A percentile compares a stretch with the other conserved stretches of the same genome.
Evolutionary conservation across 53 echinoderm and acorn worm genomes (phyloP).

Genomic region (Temnopleurus reevesii): DNA sequence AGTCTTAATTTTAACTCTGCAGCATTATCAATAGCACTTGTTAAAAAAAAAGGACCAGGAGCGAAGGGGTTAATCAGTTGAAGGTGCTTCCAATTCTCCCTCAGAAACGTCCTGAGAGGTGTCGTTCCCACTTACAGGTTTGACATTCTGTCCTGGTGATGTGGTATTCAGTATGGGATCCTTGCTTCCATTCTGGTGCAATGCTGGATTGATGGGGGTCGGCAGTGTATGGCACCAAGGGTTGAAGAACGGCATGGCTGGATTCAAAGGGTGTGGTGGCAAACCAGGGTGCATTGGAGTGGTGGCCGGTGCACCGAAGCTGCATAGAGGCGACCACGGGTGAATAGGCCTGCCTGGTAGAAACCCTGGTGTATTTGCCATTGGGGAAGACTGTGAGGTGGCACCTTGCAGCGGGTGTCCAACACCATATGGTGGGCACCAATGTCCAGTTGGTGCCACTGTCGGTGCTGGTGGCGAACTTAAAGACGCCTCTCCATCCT

Average conservation of each 20-base stretch:
- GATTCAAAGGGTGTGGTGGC: not conserved
- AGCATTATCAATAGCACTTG: no score
- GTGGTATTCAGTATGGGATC: not conserved
- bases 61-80: not conserved
- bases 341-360: not conserved
- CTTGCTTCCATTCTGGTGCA: not conserved
- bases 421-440: not conserved
- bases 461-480: not conserved
- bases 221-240: not conserved
- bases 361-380: not conserved
- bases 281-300: not conserved
- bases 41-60: no score
- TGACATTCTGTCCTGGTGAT: not conserved
- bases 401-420: not conserved
- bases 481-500: not conserved
- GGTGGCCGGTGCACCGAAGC: not conserved
- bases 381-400: not conserved
- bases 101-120: not conserved
- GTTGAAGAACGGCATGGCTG: not conserved
- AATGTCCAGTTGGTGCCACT: not conserved
- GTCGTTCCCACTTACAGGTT: not conserved
- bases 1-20: no score
- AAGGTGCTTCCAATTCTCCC: not conserved
- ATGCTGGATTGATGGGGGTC: not conserved
- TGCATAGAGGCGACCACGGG: conserved; percentile 5